phyloP scores from a whole-genome alignment of 2,113 vertebrate genomes.

The Chaetodon auriga region DNA sequence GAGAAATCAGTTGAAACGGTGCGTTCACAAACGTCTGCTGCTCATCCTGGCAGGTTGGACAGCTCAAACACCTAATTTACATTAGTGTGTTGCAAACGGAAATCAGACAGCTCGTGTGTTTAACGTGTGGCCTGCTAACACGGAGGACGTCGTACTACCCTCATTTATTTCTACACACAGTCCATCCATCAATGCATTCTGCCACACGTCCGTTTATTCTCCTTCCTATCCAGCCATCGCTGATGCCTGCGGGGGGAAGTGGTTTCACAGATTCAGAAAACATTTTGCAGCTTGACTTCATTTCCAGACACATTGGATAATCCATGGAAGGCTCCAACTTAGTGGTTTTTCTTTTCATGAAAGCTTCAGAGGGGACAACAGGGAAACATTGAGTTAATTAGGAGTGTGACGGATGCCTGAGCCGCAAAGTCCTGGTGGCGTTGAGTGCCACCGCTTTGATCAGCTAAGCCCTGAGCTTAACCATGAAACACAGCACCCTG shows the following conservation, averaged over 20 bases:
- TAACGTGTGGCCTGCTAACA: too few species aligned
- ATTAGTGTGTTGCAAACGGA: too few species aligned
- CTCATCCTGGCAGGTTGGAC: too few species aligned
- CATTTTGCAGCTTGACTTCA: constrained; percentile 68
- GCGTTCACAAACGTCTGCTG: too few species aligned
- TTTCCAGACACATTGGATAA: constrained; percentile 77
- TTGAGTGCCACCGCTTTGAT: constrained; percentile 80
- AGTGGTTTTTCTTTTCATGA: constrained; percentile 70
- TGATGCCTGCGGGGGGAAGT: constrained; percentile 54
- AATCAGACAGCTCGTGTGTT: too few species aligned
- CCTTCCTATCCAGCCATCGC: constrained; percentile 16
- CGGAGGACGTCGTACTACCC: too few species aligned
- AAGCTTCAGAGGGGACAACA: constrained; percentile 78
- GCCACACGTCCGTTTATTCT: constrained; percentile 34
- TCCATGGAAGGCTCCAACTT: constrained; percentile 63
- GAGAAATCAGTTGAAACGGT: too few species aligned
- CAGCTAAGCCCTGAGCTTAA: constrained; percentile 78
- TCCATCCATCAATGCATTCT: constrained; percentile 2
- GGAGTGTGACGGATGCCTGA: constrained; percentile 78
- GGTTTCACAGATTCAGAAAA: constrained; percentile 61
- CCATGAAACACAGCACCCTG: constrained; percentile 73
- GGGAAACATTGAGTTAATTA: constrained; percentile 79
- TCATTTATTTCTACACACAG: not conserved
- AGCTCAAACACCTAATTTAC: too few species aligned
- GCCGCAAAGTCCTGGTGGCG: constrained; percentile 74